Evolutionary conservation across 2,113 vertebrate genomes (phyloP), one percentile per base, ranked within the genome.

Genomic region (Cephalopterus ornatus): DNA sequence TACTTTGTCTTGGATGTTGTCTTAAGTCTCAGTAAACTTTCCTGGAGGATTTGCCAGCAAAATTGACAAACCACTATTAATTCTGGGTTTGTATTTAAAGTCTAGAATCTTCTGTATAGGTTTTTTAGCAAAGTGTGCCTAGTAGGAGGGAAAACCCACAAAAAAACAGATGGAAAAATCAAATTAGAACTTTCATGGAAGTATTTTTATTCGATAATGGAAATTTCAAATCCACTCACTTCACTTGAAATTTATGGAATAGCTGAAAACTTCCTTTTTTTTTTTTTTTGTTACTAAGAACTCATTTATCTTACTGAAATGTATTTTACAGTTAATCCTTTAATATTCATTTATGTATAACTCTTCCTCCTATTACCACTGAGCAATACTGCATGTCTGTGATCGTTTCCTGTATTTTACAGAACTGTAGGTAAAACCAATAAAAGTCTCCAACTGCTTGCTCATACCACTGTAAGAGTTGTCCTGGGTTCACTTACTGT

Each of bases 321-420:
- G 28, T 68, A 80, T 96, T 97, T 96, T 90, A 68, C 41, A 89
- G 22, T 89, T 97, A 97, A 96, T 97, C 95, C 93, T 97, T 97
- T 97, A 97, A 91, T 97, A 94, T 94, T 96, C 55, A 39, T 85
- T 97, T 96, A 68, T 75, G 46, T 91, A 83, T 96, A 90, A 72
- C 63, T 88, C 41, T 75, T 93, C 76, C 79, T 86, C 67, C 93
- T 97, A 58, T 94, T 97, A 96, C 80, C 85, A 88, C 79, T 93
- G 91, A 95, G 86, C 88, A 95, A 44, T 92, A 81, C 84, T 87
- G 80, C 95, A 81, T 17, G 23, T 83, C 96, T 78, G 66, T 93
- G 88, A 63, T 96, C 78, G 73, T 95, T 94, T 63, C 50, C 89
- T 89, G 44, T 93, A 46, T 93, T 97, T 97, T 91, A 94, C 92